phyloP scores from a whole-genome alignment of 2,797 vertebrate genomes.

The Micrastur ruficollis region DNA sequence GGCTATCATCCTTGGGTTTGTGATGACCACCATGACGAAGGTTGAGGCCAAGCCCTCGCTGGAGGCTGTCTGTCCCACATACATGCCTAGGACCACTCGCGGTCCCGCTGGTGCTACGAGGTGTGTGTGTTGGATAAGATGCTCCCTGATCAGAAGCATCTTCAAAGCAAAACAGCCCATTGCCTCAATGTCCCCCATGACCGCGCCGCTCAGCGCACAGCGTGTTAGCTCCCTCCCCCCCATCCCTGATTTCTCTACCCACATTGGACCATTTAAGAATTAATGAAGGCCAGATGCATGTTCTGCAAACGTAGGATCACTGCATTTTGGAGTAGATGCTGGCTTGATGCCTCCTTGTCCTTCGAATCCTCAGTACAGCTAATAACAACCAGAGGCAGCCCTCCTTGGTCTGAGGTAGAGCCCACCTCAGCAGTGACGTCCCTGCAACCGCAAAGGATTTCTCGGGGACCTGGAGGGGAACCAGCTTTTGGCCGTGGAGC shows the following conservation, averaged over 20 bases:
- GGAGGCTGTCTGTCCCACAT: background rate
- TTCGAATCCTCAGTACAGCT: constrained; percentile 42
- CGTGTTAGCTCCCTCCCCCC: background rate
- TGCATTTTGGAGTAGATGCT: constrained; percentile 52
- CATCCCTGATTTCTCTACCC: background rate
- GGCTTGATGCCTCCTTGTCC: constrained; percentile 52
- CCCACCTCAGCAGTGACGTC: constrained; percentile 47
- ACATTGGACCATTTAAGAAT: constrained; percentile 52
- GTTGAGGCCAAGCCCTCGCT: background rate
- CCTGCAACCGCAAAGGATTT: background rate
- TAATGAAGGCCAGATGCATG: constrained; percentile 74
- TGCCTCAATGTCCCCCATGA: background rate
- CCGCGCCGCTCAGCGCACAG: background rate
- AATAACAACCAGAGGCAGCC: constrained; percentile 70
- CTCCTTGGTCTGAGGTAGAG: constrained; percentile 48
- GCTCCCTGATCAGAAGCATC: background rate
- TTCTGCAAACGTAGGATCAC: constrained; percentile 25
- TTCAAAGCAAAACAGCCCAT: background rate
- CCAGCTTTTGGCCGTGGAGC: background rate
- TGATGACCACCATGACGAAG: background rate
- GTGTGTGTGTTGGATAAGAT: background rate
- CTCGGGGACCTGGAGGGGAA: background rate
- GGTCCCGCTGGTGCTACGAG: rapidly evolving
- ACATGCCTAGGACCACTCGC: rapidly evolving
- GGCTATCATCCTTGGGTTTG: background rate